Evolutionary conservation across 2,888 invertebrate species (phyloP), one percentile per base, ranked within the genome.

Genomic region (Julus scanicus): DNA sequence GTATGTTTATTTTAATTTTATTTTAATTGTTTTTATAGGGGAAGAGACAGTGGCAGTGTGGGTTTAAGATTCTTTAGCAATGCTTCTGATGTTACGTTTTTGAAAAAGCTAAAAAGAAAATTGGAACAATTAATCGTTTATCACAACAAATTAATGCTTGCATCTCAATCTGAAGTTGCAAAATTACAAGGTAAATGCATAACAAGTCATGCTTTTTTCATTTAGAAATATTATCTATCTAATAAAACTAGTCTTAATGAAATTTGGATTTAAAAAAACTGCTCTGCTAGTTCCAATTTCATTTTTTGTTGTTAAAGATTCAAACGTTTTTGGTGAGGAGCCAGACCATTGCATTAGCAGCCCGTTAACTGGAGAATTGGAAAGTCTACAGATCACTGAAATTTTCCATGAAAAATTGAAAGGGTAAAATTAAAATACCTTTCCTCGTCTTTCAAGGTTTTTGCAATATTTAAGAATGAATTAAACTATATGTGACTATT

Each of bases 51-150:
- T 86, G 94, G 94, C 87, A 95, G 96, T 89, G 94, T 96, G 0
- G 95, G 96, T 1, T 94, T 95, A 90, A 95, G 94, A 91, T 96
- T 96, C 92, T 96, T 96, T 91, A 95, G 95, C 89, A 94, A 94
- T 2, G 94, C 95, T 91, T 93, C 95, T 17, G 94, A 95, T 91
- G 92, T 95, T 86, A 17, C 86, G 9, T 37, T 86, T 39, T 37
- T 80, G 80, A 87, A 87, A 37, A 87, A 87, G 53, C 29, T 86
- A 20, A 86, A 86, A 53, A 53, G 53, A 17, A 86, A 53, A 53
- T 29, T 86, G 44, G 86, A 86, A 1, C 40, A 40, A 11, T 48
- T 85, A 49, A 40, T 49, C n/a, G 13, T 11, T 85, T 15, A 13
- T 49, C 49, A 85, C 39, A 44, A 85, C 40, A 85, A 85, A 29